A percentile compares a stretch with the other conserved stretches of the same genome.
Evolutionary conservation across 2,888 invertebrate genomes (phyloP).

Genomic region (Caenorhabditis sp.): DNA sequence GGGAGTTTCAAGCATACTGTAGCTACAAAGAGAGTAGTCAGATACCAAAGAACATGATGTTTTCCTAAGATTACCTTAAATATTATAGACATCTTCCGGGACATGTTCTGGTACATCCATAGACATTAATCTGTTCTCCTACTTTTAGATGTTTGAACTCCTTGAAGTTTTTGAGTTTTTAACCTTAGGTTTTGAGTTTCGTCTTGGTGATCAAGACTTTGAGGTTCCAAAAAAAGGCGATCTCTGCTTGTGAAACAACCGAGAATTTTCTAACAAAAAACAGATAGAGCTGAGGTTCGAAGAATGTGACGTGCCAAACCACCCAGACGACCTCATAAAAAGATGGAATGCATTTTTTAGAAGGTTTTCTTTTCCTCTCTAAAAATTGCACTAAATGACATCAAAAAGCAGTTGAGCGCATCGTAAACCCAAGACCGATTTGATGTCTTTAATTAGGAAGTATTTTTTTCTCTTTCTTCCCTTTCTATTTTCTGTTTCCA

Average conservation of each 20-base stretch:
- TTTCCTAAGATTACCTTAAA: too few relatives aligned
- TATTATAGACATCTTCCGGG: too few relatives aligned
- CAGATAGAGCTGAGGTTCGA: not conserved
- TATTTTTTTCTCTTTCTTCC: not conserved
- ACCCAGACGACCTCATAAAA: slow-evolving; percentile 6
- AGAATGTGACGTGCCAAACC: slow-evolving; percentile 10
- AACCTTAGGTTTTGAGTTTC: not conserved
- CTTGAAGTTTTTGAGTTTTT: not conserved
- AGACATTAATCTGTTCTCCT: not conserved
- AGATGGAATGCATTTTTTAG: slow-evolving; percentile 34
- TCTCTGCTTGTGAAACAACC: slow-evolving; percentile 9
- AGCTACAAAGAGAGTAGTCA: too few relatives aligned
- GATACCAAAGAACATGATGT: too few relatives aligned
- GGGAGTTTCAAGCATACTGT: too few relatives aligned
- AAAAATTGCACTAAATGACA: slow-evolving; percentile 21
- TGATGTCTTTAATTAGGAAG: slow-evolving; percentile 19
- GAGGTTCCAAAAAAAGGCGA: slow-evolving; percentile 9
- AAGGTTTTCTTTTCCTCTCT: not conserved
- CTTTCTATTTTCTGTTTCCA: not conserved
- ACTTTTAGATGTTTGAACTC: slow-evolving; percentile 4
- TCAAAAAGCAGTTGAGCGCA: not conserved
- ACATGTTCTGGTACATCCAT: too few relatives aligned
- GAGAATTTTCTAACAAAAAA: not conserved
- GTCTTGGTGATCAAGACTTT: not conserved
- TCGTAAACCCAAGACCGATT: not conserved